Conservation (phyloP, 2,797 vertebrate species). For the Enoplosus armatus region DNA sequence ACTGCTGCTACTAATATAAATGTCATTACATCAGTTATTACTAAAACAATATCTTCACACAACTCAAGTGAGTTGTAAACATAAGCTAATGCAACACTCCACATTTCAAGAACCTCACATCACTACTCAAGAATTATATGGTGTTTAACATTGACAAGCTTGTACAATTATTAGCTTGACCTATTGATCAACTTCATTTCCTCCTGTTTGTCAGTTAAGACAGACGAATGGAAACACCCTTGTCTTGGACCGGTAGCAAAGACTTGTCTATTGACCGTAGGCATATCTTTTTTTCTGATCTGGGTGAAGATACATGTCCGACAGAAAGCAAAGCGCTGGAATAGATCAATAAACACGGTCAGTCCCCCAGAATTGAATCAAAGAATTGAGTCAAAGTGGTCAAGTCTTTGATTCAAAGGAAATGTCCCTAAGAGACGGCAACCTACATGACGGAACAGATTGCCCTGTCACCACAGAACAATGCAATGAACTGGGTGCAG, state of each 20-base stretch:
- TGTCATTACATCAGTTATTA: not conserved
- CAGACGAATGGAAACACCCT: constrained; percentile 50
- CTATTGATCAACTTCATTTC: constrained; percentile 59
- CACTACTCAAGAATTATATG: constrained; percentile 24
- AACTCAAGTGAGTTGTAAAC: constrained; percentile 2
- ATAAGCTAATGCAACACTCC: constrained; percentile 21
- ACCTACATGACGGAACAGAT: constrained; percentile 41
- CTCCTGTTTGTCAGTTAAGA: constrained; percentile 41
- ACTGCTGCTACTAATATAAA: not conserved
- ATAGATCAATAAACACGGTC: constrained; percentile 65
- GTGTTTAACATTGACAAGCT: constrained; percentile 37
- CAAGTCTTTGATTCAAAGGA: constrained; percentile 67
- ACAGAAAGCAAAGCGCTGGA: constrained; percentile 42
- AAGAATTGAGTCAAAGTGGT: constrained; percentile 65
- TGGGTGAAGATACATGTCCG: constrained; percentile 56
- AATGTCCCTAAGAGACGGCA: constrained; percentile 43
- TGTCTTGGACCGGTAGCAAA: constrained; percentile 24
- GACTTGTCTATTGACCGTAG: constrained; percentile 62
- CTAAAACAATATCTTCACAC: not conserved
- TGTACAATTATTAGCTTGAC: constrained; percentile 55
- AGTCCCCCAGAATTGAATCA: constrained; percentile 49
- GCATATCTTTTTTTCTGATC: constrained; percentile 68
- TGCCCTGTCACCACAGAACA: constrained; percentile 50
- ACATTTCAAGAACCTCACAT: constrained; percentile 14
- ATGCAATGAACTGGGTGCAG: constrained; percentile 17